phyloP scores from a whole-genome alignment of 2,888 invertebrate species.

The Drosophila testacea region DNA sequence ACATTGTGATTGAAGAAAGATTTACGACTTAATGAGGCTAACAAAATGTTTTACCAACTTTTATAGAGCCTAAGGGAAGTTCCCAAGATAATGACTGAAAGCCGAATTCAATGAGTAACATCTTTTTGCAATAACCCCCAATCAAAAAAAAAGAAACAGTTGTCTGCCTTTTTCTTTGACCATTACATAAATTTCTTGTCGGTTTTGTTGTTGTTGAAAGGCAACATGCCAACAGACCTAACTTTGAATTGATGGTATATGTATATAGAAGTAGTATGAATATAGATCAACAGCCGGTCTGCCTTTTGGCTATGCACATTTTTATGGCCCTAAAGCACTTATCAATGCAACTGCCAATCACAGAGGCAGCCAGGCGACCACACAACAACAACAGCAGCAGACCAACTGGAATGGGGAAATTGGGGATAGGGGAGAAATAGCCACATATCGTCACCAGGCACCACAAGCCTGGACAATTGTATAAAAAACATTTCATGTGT shows the following conservation, averaged over 20 bases:
- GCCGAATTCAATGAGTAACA: constrained; percentile 40
- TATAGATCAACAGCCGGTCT: constrained; percentile 18
- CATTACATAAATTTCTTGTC: constrained; percentile 6
- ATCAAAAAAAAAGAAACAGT: constrained; percentile 12
- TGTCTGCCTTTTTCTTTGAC: constrained; percentile 2
- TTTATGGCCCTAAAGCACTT: constrained; percentile 52
- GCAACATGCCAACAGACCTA: neutral
- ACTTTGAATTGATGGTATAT: neutral
- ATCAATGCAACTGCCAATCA: constrained; percentile 69
- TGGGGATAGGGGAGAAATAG: neutral
- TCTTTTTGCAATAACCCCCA: neutral
- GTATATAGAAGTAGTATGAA: neutral
- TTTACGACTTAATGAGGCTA: constrained; percentile 10
- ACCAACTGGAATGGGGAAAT: neutral
- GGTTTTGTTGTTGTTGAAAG: constrained; percentile 18
- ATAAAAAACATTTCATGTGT: constrained; percentile 59
- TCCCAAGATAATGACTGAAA: constrained; percentile 4
- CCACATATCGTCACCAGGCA: constrained; percentile 54
- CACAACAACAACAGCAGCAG: constrained; percentile 16
- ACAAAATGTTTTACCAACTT: constrained; percentile 7
- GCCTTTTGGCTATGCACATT: constrained; percentile 40
- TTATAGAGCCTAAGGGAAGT: constrained; percentile 29
- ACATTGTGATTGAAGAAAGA: constrained; percentile 28
- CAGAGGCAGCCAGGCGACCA: constrained; percentile 41
- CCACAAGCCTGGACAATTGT: constrained; percentile 47